Conservation (phyloP, 2,113 vertebrate genomes). For the Oncorhynchus tshawytscha region DNA sequence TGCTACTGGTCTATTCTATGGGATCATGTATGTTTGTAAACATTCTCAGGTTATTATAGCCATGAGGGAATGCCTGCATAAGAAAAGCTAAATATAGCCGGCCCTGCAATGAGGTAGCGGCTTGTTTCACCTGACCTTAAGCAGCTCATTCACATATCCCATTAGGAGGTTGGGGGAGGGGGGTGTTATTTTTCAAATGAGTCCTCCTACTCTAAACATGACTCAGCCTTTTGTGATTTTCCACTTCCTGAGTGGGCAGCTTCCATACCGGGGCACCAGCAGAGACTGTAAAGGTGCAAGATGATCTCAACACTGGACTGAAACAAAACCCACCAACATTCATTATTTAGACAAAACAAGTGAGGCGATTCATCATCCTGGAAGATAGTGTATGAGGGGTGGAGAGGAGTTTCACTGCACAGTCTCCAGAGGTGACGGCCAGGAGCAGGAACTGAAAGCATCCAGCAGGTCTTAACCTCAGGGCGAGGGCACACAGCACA, state of each 20-base stretch:
- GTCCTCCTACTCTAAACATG: not conserved
- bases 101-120: too few species aligned
- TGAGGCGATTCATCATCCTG: constrained; percentile 10
- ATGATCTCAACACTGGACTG: constrained; percentile 9
- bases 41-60: too few species aligned
- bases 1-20: too few species aligned
- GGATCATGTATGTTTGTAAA: too few species aligned
- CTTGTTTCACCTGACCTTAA: too few species aligned
- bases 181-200: too few species aligned
- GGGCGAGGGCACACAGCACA: not conserved
- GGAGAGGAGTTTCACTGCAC: not conserved
- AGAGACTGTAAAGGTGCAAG: constrained; percentile 6
- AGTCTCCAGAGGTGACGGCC: not conserved
- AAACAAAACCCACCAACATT: constrained; percentile 15
- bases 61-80: too few species aligned
- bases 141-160: too few species aligned
- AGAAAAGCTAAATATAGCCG: too few species aligned
- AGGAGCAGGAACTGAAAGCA: not conserved
- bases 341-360: constrained; percentile 27
- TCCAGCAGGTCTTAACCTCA: not conserved
- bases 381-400: not conserved
- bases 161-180: too few species aligned
- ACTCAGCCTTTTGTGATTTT: not conserved
- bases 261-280: not conserved
- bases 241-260: not conserved